A percentile compares a stretch with the other conserved stretches of the same genome.
These are phyloP conservation scores for Tachypleus tridentatus DNA, from an alignment of 1,140 invertebrate genomes.

Conservation along the genomic window DNA sequence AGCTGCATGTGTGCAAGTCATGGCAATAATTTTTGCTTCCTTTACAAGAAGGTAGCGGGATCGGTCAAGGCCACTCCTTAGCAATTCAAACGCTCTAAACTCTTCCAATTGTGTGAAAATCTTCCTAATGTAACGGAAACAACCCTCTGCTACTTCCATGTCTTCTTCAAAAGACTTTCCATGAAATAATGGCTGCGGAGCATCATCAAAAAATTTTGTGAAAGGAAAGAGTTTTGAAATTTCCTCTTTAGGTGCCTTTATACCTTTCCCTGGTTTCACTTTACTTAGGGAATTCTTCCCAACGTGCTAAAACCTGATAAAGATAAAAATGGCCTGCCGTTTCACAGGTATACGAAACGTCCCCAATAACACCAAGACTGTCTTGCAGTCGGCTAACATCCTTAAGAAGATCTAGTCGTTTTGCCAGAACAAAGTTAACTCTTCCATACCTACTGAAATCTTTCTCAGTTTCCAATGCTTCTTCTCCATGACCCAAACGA, in stretches of 20 bases:
- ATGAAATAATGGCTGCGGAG: constrained; percentile 84
- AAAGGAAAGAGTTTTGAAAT: constrained; percentile 68
- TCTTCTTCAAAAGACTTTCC: constrained; percentile 67
- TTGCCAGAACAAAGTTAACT: constrained; percentile 94
- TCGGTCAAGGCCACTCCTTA: constrained; percentile 81
- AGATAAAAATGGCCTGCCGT: constrained; percentile 71
- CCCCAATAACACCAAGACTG: constrained; percentile 68
- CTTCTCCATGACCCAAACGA: constrained; percentile 98
- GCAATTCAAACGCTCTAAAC: constrained; percentile 87
- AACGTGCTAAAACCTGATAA: constrained; percentile 60
- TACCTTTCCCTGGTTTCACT: constrained; percentile 38
- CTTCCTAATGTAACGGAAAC: constrained; percentile 86
- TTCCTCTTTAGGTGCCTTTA: constrained; percentile 1
- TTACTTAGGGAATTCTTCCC: constrained; percentile 71
- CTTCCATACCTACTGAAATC: constrained; percentile 96
- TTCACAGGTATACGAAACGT: constrained; percentile 96
- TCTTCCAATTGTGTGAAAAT: constrained; percentile 97
- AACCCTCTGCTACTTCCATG: constrained; percentile 80
- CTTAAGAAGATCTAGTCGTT: constrained; percentile 77
- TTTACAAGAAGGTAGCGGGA: constrained; percentile 95
- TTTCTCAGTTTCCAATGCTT: constrained; percentile 96
- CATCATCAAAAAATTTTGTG: constrained; percentile 76
- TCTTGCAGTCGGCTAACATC: constrained; percentile 81
- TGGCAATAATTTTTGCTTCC: constrained; percentile 99
- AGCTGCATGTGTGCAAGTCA: constrained; percentile 99